These are phyloP conservation scores for Chloebia gouldiae DNA, from an alignment of 2,113 vertebrate genomes.

Conservation along the genomic window DNA sequence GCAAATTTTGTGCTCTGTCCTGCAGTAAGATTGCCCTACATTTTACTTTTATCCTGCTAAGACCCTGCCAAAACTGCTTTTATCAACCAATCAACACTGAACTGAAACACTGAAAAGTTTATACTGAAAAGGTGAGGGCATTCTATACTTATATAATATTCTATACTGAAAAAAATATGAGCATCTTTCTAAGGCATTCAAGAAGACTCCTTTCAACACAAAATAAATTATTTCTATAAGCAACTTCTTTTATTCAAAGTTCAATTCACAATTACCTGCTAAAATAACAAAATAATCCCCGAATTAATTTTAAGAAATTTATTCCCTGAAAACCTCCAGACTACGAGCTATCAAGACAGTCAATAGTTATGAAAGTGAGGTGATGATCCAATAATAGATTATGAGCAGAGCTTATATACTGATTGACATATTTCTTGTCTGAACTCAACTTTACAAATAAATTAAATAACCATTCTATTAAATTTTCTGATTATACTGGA, in stretches of 20 bases:
- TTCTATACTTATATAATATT: background rate
- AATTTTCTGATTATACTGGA: background rate
- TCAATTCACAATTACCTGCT: background rate
- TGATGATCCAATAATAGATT: background rate
- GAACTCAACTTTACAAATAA: background rate
- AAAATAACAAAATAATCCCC: background rate
- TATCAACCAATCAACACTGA: background rate
- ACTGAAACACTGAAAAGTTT: background rate
- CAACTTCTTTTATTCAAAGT: background rate
- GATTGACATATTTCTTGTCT: background rate
- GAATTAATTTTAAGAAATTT: background rate
- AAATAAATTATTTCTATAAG: background rate
- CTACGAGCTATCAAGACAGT: background rate
- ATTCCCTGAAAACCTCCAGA: background rate
- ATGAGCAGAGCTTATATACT: background rate
- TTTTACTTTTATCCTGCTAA: background rate
- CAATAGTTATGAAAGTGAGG: background rate
- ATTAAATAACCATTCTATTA: background rate
- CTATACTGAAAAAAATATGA: background rate
- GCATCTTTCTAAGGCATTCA: background rate
- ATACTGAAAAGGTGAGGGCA: background rate
- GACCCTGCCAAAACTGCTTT: background rate
- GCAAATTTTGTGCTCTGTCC: background rate
- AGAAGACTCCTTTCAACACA: background rate
- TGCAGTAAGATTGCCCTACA: background rate